Percentiles rank a stretch among this genome's conserved stretches.
Conservation (phyloP, 2,888 invertebrate genomes). For the Diarsia dahlii region DNA sequence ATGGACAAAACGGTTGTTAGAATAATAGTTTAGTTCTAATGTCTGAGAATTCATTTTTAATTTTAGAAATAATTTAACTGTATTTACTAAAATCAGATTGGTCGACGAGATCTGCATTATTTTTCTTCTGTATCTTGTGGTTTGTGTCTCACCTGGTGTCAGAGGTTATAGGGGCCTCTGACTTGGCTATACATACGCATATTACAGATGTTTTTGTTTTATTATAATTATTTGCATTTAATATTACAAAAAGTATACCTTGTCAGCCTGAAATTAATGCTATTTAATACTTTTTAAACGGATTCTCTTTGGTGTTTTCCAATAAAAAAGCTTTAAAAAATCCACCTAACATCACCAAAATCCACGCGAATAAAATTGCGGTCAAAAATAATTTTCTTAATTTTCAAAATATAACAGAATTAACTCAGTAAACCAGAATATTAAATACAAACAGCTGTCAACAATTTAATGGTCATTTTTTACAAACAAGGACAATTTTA, state of each 20-base stretch:
- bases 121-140: too few relatives aligned
- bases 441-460: conserved; percentile 28
- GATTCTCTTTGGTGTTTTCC: background rate
- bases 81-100: background rate
- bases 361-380: background rate
- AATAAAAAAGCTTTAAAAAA: background rate
- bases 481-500: conserved; percentile 50
- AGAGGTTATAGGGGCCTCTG: too few relatives aligned
- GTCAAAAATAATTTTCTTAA: background rate
- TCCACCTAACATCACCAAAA: background rate
- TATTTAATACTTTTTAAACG: background rate
- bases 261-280: background rate
- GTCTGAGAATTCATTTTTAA: background rate
- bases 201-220: too few relatives aligned
- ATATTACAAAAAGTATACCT: background rate
- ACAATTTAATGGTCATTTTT: conserved; percentile 9
- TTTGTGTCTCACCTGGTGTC: too few relatives aligned
- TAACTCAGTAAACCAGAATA: conserved; percentile 12
- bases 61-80: background rate
- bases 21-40: background rate
- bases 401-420: background rate
- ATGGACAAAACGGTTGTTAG: background rate
- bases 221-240: background rate
- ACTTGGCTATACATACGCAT: too few relatives aligned
- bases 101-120: background rate